A percentile compares a stretch with the other conserved stretches of the same genome.
phyloP scores from a whole-genome alignment of 2,113 vertebrate species.

The Lophura nycthemera region DNA sequence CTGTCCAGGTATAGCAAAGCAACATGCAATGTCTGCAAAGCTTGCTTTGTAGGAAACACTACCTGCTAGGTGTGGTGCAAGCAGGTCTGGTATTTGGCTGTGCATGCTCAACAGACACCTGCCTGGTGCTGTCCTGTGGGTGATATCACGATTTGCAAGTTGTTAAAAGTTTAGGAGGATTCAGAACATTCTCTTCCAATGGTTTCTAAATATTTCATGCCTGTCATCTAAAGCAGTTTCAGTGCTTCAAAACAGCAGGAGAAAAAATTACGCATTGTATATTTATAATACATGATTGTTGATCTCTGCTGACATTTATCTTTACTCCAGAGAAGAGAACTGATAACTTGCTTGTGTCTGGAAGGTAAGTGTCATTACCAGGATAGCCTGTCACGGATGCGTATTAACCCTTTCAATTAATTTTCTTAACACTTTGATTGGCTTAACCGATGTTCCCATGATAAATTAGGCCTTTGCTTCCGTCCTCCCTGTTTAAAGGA shows the following conservation, averaged over 20 bases:
- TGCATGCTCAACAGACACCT: not conserved
- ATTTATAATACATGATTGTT: conserved; percentile 59
- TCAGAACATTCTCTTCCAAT: conserved; percentile 14
- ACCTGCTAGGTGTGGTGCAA: not conserved
- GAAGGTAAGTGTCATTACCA: conserved; percentile 47
- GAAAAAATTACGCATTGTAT: not conserved
- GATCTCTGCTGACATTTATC: conserved; percentile 54
- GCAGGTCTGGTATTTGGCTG: not conserved
- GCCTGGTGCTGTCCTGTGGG: conserved; percentile 1
- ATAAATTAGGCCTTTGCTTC: not conserved
- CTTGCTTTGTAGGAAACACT: not conserved
- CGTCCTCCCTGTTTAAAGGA: not conserved
- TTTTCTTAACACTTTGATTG: not conserved
- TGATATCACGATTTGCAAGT: conserved; percentile 13
- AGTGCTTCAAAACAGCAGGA: conserved; percentile 43
- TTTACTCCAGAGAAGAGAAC: not conserved
- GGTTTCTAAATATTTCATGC: conserved; percentile 55
- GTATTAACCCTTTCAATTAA: conserved; percentile 29
- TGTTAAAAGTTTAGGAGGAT: conserved; percentile 51
- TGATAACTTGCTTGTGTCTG: not conserved
- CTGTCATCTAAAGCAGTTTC: conserved; percentile 32
- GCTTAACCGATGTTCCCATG: not conserved
- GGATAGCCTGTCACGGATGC: not conserved
- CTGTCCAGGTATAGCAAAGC: not conserved
- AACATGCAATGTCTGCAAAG: not conserved